Evolutionary conservation across 2,888 invertebrate genomes (phyloP).

Genomic region (Drosophila algonquin): DNA sequence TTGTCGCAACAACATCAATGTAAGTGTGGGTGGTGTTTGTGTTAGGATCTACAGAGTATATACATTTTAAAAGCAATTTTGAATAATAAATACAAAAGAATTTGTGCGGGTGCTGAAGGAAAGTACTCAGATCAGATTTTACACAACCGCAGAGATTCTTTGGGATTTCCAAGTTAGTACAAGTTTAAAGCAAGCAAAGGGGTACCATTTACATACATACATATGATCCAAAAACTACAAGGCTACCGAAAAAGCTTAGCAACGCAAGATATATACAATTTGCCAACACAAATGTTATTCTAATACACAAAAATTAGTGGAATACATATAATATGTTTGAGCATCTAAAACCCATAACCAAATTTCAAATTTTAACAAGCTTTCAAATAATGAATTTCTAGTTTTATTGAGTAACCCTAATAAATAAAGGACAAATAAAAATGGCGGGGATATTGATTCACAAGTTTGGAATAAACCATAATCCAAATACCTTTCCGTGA

Average conservation of each 20-base stretch:
- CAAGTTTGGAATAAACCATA: not conserved
- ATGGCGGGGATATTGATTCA: not conserved
- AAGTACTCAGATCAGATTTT: not conserved
- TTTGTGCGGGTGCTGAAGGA: slow-evolving; percentile 16
- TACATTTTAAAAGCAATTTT: slow-evolving; percentile 21
- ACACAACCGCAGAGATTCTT: too few species aligned
- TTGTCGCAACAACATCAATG: slow-evolving; percentile 17
- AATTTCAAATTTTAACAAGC: not conserved
- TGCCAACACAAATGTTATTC: not conserved
- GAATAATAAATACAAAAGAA: slow-evolving; percentile 12
- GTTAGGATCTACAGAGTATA: slow-evolving; percentile 31
- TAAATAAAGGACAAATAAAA: not conserved
- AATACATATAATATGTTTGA: not conserved
- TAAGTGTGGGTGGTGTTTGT: slow-evolving; percentile 41
- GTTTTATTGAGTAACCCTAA: not conserved
- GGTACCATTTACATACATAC: not conserved
- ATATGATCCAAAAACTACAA: not conserved
- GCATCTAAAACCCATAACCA: not conserved
- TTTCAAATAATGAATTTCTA: not conserved
- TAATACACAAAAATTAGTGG: not conserved
- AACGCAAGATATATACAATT: not conserved
- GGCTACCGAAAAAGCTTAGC: not conserved
- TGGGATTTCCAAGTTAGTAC: not conserved
- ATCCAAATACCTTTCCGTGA: not conserved
- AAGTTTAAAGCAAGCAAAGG: slow-evolving; percentile 19